Base-by-base conservation (phyloP, 1,140 invertebrate genomes). In the Wasmannia auropunctata region DNA sequence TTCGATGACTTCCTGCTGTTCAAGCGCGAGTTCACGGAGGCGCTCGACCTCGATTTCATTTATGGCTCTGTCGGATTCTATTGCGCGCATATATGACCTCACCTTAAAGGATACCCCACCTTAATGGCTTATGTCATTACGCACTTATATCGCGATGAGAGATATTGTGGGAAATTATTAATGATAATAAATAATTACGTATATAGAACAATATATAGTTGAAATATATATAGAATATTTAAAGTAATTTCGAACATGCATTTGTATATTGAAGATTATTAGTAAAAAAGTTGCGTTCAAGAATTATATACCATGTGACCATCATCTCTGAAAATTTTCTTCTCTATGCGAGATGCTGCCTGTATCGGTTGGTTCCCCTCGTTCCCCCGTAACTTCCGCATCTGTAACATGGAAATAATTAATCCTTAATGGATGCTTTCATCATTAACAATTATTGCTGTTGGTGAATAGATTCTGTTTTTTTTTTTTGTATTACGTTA, bases 1-100 rank as follows among this genome's bases (percentile, higher is more conserved):
- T 70, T 94, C 94, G 87, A 95, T 95, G 86, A 93, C 91, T 90
- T 94, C 92, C 87, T 94, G 94, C 86, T 94, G 94, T 79, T 95
- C 94, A 43, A 93, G 88, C 63, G 94, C 92, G 40, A 94, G 90
- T 86, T 94, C 92, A 56, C 93, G 92, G 62, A 95, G 94, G 22
- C 92, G 92, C 69, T 94, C 93, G 88, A 94, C 89, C 89, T 95
- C 93, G 58, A 92, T 88, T 79, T 91, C 89, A 46, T 89, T 92
- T 56, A 76, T 87, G 28, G 86, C 60, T 60, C 69, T 79, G 67
- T 93, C 92, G 90, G 91, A 93, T 65, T 92, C 91, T 85, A 89
- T 90, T 87, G 92, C 92, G 87, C 91, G 51, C 34, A 85, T 28
- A 63, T 77, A 94, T 60, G 91, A 90, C 86, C 91, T 92, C 90